Evolutionary conservation across 2,888 invertebrate species (phyloP).

Genomic region (Macropis europaea): DNA sequence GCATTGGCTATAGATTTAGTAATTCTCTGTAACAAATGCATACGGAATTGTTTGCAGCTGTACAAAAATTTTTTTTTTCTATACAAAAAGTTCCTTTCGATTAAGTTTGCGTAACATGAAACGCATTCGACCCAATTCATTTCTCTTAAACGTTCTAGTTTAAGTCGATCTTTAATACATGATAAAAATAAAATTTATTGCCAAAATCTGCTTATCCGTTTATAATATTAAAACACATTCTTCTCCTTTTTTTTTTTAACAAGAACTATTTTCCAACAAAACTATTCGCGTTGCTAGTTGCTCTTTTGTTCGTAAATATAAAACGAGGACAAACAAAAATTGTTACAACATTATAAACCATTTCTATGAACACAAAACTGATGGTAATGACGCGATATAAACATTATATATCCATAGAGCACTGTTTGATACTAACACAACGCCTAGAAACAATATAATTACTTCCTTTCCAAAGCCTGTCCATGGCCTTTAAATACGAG

Average conservation of each 20-base stretch:
- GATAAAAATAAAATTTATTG: constrained; percentile 29
- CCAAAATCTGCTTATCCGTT: constrained; percentile 11
- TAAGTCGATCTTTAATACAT: not conserved
- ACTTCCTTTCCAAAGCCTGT: constrained; percentile 39
- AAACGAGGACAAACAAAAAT: constrained; percentile 24
- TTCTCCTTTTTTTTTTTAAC: constrained; percentile 9
- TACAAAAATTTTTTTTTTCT: not conserved
- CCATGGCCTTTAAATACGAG: constrained; percentile 28
- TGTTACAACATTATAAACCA: constrained; percentile 12
- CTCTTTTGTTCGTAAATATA: not conserved
- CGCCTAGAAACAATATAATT: constrained; percentile 19
- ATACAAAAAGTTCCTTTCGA: not conserved
- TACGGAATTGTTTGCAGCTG: not conserved
- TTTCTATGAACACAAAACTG: constrained; percentile 39
- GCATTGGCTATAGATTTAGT: not conserved
- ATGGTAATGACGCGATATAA: constrained; percentile 37
- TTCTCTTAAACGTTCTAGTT: not conserved
- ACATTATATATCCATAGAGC: constrained; percentile 41
- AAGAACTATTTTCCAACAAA: not conserved
- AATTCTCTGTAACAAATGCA: not conserved
- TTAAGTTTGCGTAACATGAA: not conserved
- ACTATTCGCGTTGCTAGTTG: not conserved
- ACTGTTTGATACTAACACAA: constrained; percentile 36
- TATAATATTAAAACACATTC: not conserved
- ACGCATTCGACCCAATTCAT: not conserved